These are phyloP conservation scores for Micronycteris hirsuta DNA, from an alignment of 2,113 vertebrate genomes.

Conservation along the genomic window DNA sequence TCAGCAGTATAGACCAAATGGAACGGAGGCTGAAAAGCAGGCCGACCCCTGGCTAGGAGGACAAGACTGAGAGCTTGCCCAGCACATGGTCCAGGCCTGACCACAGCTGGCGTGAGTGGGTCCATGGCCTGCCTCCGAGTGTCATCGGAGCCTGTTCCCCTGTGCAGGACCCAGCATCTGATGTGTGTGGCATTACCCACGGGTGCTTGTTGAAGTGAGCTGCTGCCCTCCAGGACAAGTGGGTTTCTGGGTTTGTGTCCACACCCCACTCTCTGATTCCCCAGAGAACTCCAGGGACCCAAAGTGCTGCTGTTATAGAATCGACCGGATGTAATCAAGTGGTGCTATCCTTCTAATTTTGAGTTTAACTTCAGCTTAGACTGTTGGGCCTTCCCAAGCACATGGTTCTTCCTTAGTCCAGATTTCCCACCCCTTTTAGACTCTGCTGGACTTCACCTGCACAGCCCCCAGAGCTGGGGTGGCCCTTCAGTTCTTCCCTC, in stretches of 20 bases:
- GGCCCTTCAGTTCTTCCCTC: neutral
- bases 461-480: no score
- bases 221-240: neutral
- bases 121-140: no score
- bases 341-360: neutral
- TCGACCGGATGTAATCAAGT: no score
- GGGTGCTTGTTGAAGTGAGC: neutral
- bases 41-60: accelerated
- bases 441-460: no score
- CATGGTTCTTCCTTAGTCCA: neutral
- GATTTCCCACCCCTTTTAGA: neutral
- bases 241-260: neutral
- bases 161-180: no score
- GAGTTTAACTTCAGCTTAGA: neutral
- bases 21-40: neutral
- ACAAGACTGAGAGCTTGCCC: no score
- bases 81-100: no score
- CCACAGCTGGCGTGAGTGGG: neutral
- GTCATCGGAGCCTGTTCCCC: accelerated
- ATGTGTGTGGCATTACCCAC: accelerated
- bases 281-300: neutral
- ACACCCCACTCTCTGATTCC: neutral
- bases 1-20: neutral
- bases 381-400: neutral
- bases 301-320: neutral